These are phyloP conservation scores for Aphyosemion australe DNA, from an alignment of 2,113 vertebrate species.

Conservation along the genomic window DNA sequence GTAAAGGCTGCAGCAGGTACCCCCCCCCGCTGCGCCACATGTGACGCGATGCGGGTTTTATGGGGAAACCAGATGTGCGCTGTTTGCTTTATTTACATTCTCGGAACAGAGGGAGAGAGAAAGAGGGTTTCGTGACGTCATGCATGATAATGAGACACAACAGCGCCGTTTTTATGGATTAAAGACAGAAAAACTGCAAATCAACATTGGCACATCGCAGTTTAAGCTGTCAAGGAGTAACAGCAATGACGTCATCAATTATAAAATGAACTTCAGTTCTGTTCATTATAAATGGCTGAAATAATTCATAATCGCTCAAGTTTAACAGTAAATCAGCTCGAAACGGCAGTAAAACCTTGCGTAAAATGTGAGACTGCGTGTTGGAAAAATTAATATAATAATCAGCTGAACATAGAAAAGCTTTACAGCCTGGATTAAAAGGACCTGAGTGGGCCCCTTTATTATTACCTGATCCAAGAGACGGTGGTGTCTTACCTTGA, in stretches of 20 bases:
- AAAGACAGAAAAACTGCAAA: conserved; percentile 1
- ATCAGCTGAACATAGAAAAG: no score
- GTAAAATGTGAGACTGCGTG: no score
- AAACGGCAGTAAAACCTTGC: no score
- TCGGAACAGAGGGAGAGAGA: conserved; percentile 55
- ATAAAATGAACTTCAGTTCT: no score
- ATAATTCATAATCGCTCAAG: no score
- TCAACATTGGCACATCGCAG: background rate
- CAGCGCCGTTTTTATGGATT: background rate
- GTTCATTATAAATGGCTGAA: no score
- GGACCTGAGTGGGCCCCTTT: conserved; percentile 24
- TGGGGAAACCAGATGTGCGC: conserved; percentile 89
- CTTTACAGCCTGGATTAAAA: background rate
- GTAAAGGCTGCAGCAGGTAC: conserved; percentile 42
- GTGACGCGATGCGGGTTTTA: conserved; percentile 60
- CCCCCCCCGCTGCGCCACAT: conserved; percentile 36
- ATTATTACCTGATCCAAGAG: conserved; percentile 87
- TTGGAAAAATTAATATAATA: no score
- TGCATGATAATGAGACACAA: conserved; percentile 66
- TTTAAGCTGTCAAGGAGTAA: no score
- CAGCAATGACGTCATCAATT: no score
- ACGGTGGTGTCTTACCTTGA: conserved; percentile 95
- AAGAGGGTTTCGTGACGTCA: conserved; percentile 71
- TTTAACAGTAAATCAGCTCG: no score
- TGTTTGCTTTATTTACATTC: conserved; percentile 90